Evolutionary conservation across 2,888 invertebrate species (phyloP).

Genomic region (Tolmerus cingulatus): DNA sequence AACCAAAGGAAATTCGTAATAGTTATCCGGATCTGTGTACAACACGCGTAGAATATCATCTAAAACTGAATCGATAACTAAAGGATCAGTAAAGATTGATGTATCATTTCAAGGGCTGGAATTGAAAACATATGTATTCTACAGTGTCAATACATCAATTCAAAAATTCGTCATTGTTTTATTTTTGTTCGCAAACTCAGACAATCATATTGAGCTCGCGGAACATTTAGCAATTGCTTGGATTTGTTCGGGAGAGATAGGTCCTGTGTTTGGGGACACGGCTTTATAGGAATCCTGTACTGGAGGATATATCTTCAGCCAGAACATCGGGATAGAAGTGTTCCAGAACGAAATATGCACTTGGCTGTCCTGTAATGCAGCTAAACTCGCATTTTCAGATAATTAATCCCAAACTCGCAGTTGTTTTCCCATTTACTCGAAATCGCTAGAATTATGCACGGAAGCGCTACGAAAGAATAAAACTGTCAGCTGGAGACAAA

Average conservation of each 20-base stretch:
- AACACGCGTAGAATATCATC: no score
- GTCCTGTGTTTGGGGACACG: background rate
- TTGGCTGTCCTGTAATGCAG: constrained; percentile 30
- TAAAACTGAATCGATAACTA: no score
- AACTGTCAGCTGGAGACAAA: constrained; percentile 45
- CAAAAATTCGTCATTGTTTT: no score
- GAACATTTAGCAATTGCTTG: background rate
- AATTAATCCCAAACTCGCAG: constrained; percentile 27
- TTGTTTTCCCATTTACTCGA: constrained; percentile 33
- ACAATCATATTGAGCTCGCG: background rate
- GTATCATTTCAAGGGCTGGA: no score
- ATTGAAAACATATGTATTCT: no score
- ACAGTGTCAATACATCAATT: no score
- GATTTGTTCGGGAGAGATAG: background rate
- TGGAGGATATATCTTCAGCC: background rate
- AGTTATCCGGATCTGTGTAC: no score
- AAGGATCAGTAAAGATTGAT: no score
- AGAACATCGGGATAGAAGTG: background rate
- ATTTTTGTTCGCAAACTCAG: no score
- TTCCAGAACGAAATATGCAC: constrained; percentile 10
- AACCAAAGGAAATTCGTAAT: no score
- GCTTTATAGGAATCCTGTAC: background rate
- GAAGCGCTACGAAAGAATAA: constrained; percentile 35
- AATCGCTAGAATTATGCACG: constrained; percentile 6
- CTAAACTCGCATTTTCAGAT: constrained; percentile 40